Conservation (phyloP, 2,113 vertebrate species). For the Menura novaehollandiae region DNA sequence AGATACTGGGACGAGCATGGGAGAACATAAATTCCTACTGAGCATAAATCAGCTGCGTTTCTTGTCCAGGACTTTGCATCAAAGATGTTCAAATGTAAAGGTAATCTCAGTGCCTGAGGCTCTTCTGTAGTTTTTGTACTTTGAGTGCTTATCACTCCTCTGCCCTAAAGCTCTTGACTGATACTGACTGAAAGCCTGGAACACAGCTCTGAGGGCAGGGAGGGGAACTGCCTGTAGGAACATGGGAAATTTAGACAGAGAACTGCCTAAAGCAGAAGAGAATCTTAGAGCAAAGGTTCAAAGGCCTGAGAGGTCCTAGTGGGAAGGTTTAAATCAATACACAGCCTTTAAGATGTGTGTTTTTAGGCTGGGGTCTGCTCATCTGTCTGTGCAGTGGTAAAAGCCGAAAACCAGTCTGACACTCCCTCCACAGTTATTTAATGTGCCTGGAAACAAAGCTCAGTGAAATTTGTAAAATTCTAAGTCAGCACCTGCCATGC, state of each 20-base stretch:
- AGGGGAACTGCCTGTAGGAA: not conserved
- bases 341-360: accelerated
- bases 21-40: not conserved
- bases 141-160: not conserved
- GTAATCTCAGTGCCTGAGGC: not conserved
- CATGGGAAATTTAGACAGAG: not conserved
- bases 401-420: not conserved
- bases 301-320: not conserved
- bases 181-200: not conserved
- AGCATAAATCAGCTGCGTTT: not conserved
- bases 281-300: not conserved
- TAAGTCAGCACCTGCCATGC: not conserved
- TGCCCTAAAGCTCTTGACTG: not conserved
- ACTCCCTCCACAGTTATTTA: not conserved
- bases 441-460: not conserved
- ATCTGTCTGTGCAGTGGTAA: not conserved
- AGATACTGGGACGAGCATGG: not conserved
- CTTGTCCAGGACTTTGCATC: not conserved
- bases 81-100: not conserved
- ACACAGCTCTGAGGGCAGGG: not conserved
- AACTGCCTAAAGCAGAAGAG: not conserved
- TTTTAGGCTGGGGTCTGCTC: not conserved
- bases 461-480: not conserved
- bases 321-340: not conserved
- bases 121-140: not conserved